A percentile compares a stretch with the other conserved stretches of the same genome.
phyloP scores from a whole-genome alignment of 1,140 invertebrate genomes.

The Caenorhabditis tropicalis region DNA sequence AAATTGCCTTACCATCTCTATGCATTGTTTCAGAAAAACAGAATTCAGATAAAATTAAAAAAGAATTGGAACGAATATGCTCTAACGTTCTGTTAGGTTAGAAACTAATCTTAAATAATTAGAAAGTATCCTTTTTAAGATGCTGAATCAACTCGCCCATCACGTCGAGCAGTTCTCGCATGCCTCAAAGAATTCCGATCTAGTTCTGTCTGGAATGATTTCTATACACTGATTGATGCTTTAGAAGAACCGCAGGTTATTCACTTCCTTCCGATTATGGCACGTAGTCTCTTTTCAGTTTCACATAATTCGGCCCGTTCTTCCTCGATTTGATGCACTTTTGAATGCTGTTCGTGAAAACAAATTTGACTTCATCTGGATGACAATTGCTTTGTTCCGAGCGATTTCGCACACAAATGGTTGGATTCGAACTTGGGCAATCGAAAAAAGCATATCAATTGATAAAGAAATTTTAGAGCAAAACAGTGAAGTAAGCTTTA shows the following conservation, averaged over 20 bases:
- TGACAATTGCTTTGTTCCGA: neutral
- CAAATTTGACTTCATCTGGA: neutral
- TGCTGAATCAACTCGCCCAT: neutral
- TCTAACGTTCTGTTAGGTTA: conserved; percentile 11
- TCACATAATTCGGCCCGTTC: conserved; percentile 41
- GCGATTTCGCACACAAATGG: conserved; percentile 46
- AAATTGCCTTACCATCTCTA: conserved; percentile 22
- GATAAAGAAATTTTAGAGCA: neutral
- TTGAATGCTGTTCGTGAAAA: neutral
- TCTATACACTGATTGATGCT: conserved; percentile 21
- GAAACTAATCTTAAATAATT: neutral
- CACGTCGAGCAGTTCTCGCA: conserved; percentile 3
- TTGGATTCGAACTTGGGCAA: conserved; percentile 48
- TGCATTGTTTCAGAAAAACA: conserved; percentile 15
- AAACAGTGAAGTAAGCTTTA: conserved; percentile 3
- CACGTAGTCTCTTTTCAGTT: neutral
- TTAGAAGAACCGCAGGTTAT: conserved; percentile 42
- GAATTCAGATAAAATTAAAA: neutral
- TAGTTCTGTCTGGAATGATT: neutral
- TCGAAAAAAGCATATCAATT: conserved; percentile 18
- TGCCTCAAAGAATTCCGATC: conserved; percentile 14
- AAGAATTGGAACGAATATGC: neutral
- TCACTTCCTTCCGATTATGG: neutral
- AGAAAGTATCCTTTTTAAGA: neutral
- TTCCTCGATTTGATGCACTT: conserved; percentile 10